These are phyloP conservation scores for Hiodon tergisus DNA, from an alignment of 2,113 vertebrate species.

Conservation along the genomic window DNA sequence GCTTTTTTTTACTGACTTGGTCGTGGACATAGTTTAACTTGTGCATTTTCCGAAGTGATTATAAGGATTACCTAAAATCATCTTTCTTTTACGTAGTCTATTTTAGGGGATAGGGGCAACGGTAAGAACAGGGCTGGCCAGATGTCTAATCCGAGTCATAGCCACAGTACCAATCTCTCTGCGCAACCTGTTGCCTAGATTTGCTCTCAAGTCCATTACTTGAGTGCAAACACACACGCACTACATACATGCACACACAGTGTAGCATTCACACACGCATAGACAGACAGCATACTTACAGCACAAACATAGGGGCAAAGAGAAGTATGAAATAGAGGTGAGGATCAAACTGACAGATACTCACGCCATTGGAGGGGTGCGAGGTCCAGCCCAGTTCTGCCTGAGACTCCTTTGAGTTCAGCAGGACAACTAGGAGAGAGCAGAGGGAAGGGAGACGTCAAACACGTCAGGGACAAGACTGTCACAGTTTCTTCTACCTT, in stretches of 20 bases:
- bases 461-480: not conserved
- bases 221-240: not conserved
- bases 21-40: not conserved
- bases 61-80: conserved; percentile 32
- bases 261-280: not conserved
- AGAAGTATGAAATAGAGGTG: not conserved
- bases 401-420: conserved; percentile 94
- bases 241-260: not conserved
- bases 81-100: conserved; percentile 30
- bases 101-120: not conserved
- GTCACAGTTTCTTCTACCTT: no score
- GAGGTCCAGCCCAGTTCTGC: conserved; percentile 93
- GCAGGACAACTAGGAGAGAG: conserved; percentile 70
- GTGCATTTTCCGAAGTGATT: conserved; percentile 6
- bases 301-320: conserved; percentile 11
- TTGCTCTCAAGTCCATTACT: conserved; percentile 14
- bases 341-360: conserved; percentile 19
- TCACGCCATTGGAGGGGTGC: conserved; percentile 84
- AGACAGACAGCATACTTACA: not conserved
- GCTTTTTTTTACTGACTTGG: not conserved
- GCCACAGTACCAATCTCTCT: not conserved
- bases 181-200: conserved; percentile 16
- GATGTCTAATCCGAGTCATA: conserved; percentile 18
- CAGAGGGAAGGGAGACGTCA: conserved; percentile 1
- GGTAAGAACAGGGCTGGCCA: not conserved